Base-by-base conservation (phyloP, 2,888 invertebrate genomes). In the Trissonchulus sp. region DNA sequence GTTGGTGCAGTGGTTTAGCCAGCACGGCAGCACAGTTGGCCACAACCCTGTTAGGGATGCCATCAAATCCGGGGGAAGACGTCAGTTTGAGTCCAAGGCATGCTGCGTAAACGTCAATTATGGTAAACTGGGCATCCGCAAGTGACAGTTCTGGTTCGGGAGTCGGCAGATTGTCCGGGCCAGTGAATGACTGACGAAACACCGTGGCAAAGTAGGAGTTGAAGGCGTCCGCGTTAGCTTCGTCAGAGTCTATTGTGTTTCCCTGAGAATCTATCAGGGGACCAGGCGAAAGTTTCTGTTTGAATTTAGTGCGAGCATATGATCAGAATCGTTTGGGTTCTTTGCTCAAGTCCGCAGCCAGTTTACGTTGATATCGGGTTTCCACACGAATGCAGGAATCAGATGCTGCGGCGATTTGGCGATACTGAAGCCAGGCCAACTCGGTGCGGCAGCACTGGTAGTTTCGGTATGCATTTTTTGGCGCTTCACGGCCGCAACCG, bases 401-500 rank as follows among this genome's bases (percentile, higher is more conserved):
- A 60, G 18, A 60, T 18, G 60, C 60, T 60, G 60, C 60, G n/a
- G n/a, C 60, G n/a, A 18, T 18, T 60, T 60, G 60, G 18, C n/a
- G 18, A 60, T 60, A 60, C n/a, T n/a, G 60, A 18, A 60, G 60
- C 60, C 60, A 60, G 18, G 60, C 18, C 60, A 60, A 18, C n/a
- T 60, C 60, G n/a, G 60, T 60, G 18, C 60, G 60, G n/a, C 60
- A 18, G n/a, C 60, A n/a, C n/a, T 60, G 60, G n/a, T 60, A 60
- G n/a, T n/a, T 60, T 60, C 60, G 18, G 60, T 60, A 60, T 60
- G 60, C 60, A 60, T 60, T 60, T 60, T n/a, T 60, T 60, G 60
- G n/a, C 60, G n/a, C 18, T 60, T 60, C 60, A 60, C n/a, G n/a
- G 60, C 60, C n/a, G 18, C 18, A 60, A 60, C 18, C 60, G 60